Conservation (phyloP, 1,140 invertebrate genomes). For the Thalassaphorura encarpata region DNA sequence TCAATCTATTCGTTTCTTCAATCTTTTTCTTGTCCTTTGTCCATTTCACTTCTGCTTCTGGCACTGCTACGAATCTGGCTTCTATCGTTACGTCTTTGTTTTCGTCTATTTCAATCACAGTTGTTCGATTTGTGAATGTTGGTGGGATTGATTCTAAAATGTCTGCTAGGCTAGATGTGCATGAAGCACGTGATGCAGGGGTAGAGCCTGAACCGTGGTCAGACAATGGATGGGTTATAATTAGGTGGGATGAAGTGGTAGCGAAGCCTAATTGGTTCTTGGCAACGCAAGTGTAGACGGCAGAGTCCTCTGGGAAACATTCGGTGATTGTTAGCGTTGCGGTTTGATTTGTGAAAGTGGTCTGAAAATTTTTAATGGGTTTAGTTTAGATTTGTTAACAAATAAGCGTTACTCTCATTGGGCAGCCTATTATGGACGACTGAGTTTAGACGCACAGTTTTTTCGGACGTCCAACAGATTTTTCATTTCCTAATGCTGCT, state of each 20-base stretch:
- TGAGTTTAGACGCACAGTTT: no score
- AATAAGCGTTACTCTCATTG: no score
- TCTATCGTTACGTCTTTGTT: constrained; percentile 67
- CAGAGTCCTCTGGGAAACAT: constrained; percentile 94
- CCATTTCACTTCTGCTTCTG: constrained; percentile 81
- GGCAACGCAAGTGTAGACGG: constrained; percentile 89
- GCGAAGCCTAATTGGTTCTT: constrained; percentile 91
- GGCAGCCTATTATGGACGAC: no score
- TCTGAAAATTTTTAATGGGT: no score
- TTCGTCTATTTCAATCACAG: constrained; percentile 64
- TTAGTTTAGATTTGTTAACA: no score
- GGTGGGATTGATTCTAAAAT: constrained; percentile 85
- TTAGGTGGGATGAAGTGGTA: constrained; percentile 77
- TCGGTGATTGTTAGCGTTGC: constrained; percentile 87
- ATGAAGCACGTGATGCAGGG: constrained; percentile 53
- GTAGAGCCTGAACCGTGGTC: constrained; percentile 75
- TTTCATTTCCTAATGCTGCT: no score
- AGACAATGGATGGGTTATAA: constrained; percentile 73
- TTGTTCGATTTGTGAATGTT: constrained; percentile 78
- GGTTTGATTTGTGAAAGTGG: constrained; percentile 63
- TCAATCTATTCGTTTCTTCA: constrained; percentile 52
- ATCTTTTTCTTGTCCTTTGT: constrained; percentile 61
- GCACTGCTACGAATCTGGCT: constrained; percentile 74
- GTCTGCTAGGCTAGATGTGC: constrained; percentile 66
- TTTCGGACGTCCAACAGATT: no score